A percentile compares a stretch with the other conserved stretches of the same genome.
Evolutionary conservation across 1,140 invertebrate genomes (phyloP).

Genomic region (Reticulitermes speratus): DNA sequence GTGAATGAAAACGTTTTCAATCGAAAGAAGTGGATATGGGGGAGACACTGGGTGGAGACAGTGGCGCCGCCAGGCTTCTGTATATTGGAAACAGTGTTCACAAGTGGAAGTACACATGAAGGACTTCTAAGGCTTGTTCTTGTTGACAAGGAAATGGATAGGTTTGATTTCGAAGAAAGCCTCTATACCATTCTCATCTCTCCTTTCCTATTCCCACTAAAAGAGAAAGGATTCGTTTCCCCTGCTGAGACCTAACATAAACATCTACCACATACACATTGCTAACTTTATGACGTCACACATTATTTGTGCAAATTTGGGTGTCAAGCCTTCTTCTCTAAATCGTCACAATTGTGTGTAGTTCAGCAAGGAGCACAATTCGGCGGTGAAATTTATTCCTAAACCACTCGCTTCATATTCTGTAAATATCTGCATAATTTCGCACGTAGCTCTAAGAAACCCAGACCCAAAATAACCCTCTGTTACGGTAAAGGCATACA

Average conservation of each 20-base stretch:
- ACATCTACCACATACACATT: neutral
- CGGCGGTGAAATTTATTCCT: too few species aligned
- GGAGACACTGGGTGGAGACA: neutral
- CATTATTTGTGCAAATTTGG: neutral
- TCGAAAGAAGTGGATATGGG: constrained; percentile 24
- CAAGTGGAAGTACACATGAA: neutral
- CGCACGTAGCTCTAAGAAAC: too few species aligned
- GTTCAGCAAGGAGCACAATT: too few species aligned
- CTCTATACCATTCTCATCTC: neutral
- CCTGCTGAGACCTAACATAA: neutral
- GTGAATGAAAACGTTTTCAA: constrained; percentile 26
- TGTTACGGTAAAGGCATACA: too few species aligned
- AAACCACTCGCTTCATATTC: too few species aligned
- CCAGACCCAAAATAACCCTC: too few species aligned
- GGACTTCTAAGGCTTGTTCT: constrained; percentile 15
- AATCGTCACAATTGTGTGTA: too few species aligned
- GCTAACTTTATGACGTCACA: neutral
- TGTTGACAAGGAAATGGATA: constrained; percentile 19
- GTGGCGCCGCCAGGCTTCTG: constrained; percentile 1
- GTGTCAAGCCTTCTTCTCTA: too few species aligned
- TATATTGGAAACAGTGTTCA: constrained; percentile 4
- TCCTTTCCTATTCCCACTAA: neutral
- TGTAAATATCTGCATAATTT: too few species aligned
- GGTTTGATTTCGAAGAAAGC: constrained; percentile 12
- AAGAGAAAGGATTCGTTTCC: neutral